phyloP scores from a whole-genome alignment of 2,113 vertebrate species.

The Lepidiolamprologus cunningtoni region DNA sequence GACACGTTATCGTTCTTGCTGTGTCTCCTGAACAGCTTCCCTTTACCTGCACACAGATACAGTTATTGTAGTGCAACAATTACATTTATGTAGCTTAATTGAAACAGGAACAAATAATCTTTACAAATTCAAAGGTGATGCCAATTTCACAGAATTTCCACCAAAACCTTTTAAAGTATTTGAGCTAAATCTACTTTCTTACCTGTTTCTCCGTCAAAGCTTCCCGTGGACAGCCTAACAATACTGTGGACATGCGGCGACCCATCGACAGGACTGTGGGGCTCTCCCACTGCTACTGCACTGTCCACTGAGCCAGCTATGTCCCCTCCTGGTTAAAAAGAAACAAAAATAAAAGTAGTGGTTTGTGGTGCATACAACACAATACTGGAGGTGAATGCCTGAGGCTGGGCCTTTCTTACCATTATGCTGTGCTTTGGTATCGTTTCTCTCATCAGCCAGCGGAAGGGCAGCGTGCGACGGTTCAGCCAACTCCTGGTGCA shows the following conservation, averaged over 20 bases:
- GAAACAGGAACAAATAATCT: background rate
- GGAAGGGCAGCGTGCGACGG: conserved; percentile 19
- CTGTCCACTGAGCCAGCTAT: conserved; percentile 64
- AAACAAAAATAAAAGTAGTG: background rate
- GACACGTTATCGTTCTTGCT: conserved; percentile 69
- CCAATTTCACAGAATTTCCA: background rate
- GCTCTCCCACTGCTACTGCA: conserved; percentile 55
- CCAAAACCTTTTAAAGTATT: background rate
- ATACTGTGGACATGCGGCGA: conserved; percentile 76
- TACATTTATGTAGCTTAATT: background rate
- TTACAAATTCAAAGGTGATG: background rate
- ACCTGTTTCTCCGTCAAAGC: conserved; percentile 81
- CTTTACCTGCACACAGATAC: conserved; percentile 30
- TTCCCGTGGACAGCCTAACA: conserved; percentile 82
- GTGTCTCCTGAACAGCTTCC: conserved; percentile 70
- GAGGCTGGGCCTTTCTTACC: conserved; percentile 51
- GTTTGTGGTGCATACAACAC: background rate
- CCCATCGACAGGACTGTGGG: conserved; percentile 53
- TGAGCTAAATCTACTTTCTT: conserved; percentile 23
- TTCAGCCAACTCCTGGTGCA: conserved; percentile 72
- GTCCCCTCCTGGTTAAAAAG: conserved; percentile 31
- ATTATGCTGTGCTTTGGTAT: conserved; percentile 32
- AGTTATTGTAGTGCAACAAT: background rate
- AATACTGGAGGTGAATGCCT: background rate
- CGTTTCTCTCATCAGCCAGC: conserved; percentile 24